A percentile compares a stretch with the other conserved stretches of the same genome.
phyloP scores from a whole-genome alignment of 2,797 vertebrate genomes.

The Platalea minor region DNA sequence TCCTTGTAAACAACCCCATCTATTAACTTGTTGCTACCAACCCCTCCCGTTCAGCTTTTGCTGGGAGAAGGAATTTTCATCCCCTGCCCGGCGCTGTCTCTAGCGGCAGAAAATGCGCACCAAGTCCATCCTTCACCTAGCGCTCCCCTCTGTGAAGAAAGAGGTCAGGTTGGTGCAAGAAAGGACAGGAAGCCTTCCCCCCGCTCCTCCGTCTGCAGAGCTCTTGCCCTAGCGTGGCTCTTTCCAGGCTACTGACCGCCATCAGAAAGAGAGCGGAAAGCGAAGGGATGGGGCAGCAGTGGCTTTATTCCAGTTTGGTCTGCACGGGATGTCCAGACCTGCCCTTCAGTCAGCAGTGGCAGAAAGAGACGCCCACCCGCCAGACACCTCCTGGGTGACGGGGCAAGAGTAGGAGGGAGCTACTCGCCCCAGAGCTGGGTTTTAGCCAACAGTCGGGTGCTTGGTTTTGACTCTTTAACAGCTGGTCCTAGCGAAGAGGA shows the following conservation, averaged over 20 bases:
- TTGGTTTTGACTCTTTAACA: not conserved
- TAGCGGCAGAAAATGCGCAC: not conserved
- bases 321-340: not conserved
- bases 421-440: not conserved
- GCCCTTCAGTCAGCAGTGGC: not conserved
- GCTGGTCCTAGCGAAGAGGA: not conserved
- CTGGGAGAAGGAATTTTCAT: not conserved
- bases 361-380: not conserved
- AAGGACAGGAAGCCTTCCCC: not conserved
- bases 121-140: not conserved
- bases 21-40: not conserved
- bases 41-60: not conserved
- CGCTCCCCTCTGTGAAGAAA: not conserved
- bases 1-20: not conserved
- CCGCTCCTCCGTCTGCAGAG: not conserved
- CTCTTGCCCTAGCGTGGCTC: not conserved
- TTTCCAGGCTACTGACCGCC: not conserved
- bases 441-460: not conserved
- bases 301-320: not conserved
- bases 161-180: not conserved
- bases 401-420: not conserved
- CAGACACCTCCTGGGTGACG: not conserved
- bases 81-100: accelerated
- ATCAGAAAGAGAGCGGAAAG: not conserved
- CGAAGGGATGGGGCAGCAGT: not conserved